phyloP scores from a whole-genome alignment of 2,113 vertebrate species.

The Nothobranchius furzeri region DNA sequence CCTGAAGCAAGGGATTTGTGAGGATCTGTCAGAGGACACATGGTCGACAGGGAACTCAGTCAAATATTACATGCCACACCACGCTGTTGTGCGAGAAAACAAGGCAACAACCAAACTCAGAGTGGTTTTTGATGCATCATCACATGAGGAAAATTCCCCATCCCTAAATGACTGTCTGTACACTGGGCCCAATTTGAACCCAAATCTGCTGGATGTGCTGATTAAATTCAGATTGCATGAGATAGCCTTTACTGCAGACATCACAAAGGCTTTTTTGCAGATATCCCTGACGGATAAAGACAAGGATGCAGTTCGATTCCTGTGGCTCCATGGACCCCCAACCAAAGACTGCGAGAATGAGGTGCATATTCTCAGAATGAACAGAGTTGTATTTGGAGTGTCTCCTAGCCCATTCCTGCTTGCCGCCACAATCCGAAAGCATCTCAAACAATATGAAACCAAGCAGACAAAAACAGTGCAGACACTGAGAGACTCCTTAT shows the following conservation, averaged over 20 bases:
- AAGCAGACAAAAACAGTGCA: not conserved
- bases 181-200: not conserved
- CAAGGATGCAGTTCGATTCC: not conserved
- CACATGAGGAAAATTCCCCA: not conserved
- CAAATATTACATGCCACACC: slow-evolving; percentile 1
- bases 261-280: not conserved
- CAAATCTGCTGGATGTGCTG: not conserved
- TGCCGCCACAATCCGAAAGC: not conserved
- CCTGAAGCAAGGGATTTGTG: not conserved
- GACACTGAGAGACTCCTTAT: not conserved
- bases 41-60: not conserved
- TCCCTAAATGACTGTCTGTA: not conserved
- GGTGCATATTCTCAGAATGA: not conserved
- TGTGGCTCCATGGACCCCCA: not conserved
- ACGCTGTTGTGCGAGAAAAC: not conserved
- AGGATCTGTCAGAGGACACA: not conserved
- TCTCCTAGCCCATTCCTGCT: not conserved
- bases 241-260: not conserved
- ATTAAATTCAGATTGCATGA: not conserved
- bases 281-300: not conserved
- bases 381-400: not conserved
- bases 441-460: not conserved
- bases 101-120: not conserved
- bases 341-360: not conserved
- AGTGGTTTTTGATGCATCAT: slow-evolving; percentile 1